Conservation (phyloP, 1,140 invertebrate species). For the Drosophila ananassae region DNA sequence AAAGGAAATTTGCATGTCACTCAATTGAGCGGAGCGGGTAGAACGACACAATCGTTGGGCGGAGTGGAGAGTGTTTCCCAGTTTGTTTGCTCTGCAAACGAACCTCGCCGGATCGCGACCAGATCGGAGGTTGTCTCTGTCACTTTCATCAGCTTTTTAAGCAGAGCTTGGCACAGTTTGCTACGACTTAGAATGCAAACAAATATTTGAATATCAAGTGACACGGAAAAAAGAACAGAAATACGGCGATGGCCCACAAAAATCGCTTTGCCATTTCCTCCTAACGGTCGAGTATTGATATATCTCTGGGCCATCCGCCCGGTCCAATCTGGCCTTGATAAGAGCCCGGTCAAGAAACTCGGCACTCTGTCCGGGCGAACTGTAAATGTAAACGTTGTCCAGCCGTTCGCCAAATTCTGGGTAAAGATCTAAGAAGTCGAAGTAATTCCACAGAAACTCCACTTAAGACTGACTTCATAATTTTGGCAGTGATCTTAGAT, state of each 20-base stretch:
- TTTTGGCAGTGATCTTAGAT: slow-evolving; percentile 69
- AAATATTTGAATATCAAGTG: slow-evolving; percentile 71
- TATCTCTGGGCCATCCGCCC: slow-evolving; percentile 43
- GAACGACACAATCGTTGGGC: slow-evolving; percentile 40
- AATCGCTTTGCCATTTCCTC: slow-evolving; percentile 55
- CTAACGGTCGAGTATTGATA: slow-evolving; percentile 42
- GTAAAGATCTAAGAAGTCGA: slow-evolving; percentile 8
- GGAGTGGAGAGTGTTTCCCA: slow-evolving; percentile 43
- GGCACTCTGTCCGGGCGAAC: slow-evolving; percentile 10
- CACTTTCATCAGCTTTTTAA: slow-evolving; percentile 46
- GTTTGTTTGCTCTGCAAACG: slow-evolving; percentile 50
- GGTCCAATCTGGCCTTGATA: slow-evolving; percentile 38
- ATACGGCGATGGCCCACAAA: slow-evolving; percentile 39
- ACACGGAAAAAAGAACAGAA: slow-evolving; percentile 46
- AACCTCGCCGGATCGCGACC: slow-evolving; percentile 19
- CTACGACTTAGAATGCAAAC: slow-evolving; percentile 56
- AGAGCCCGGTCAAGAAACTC: slow-evolving; percentile 54
- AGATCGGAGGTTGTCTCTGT: slow-evolving; percentile 21
- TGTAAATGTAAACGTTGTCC: slow-evolving; percentile 32
- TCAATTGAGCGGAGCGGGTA: slow-evolving; percentile 60
- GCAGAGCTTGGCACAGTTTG: slow-evolving; percentile 52
- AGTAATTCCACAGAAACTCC: slow-evolving; percentile 48
- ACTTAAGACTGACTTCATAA: slow-evolving; percentile 21
- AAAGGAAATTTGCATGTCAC: slow-evolving; percentile 80
- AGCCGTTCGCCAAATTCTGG: slow-evolving; percentile 25